Evolutionary conservation across 2,888 invertebrate species (phyloP).

Genomic region (Flabesymbios commensalis): DNA sequence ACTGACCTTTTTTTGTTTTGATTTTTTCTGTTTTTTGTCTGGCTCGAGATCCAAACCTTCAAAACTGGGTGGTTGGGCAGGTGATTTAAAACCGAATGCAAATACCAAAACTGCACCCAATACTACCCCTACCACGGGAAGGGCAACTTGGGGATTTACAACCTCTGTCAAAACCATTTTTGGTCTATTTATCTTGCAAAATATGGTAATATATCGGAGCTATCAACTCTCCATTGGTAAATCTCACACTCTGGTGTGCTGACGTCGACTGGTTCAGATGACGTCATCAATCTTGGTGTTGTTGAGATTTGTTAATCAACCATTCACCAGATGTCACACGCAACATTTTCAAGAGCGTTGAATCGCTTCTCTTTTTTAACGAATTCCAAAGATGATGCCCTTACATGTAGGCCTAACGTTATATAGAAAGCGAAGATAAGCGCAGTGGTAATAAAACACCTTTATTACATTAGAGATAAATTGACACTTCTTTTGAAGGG

Average conservation of each 20-base stretch:
- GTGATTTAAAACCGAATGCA: constrained; percentile 78
- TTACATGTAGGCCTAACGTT: no score
- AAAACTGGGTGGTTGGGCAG: constrained; percentile 71
- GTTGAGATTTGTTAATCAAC: no score
- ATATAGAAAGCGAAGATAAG: no score
- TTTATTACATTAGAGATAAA: no score
- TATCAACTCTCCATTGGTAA: background rate
- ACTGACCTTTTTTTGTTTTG: constrained; percentile 23
- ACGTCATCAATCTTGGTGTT: no score
- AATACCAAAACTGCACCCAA: constrained; percentile 76
- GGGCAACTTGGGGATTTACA: constrained; percentile 64
- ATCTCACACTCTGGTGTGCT: background rate
- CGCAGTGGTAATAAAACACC: no score
- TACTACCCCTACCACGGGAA: constrained; percentile 71
- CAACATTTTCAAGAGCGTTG: no score
- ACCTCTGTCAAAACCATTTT: constrained; percentile 55
- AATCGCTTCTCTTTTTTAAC: no score
- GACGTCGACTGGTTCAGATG: no score
- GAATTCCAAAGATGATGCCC: no score
- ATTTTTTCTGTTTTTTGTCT: constrained; percentile 10
- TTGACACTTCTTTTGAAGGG: no score
- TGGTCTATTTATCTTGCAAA: background rate
- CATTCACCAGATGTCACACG: no score
- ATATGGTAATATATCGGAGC: background rate
- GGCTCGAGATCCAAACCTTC: constrained; percentile 21